A percentile compares a stretch with the other conserved stretches of the same genome.
These are phyloP conservation scores for Cyprinodon brontotheroides DNA, from an alignment of 2,113 vertebrate genomes.

Conservation along the genomic window DNA sequence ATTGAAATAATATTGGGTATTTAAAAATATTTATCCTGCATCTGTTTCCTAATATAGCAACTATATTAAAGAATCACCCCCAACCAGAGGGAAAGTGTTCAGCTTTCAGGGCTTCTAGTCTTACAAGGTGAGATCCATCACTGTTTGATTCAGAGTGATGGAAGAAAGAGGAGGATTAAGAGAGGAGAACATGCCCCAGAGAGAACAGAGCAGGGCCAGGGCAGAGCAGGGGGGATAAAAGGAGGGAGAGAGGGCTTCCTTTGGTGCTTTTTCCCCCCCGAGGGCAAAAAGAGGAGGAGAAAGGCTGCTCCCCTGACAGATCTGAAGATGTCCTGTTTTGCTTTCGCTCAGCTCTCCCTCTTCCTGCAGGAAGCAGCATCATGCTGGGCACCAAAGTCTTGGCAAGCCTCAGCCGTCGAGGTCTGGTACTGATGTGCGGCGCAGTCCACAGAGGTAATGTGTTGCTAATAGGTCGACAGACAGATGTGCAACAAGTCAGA, in stretches of 20 bases:
- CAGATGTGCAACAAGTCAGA: constrained; percentile 42
- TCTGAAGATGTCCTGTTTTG: constrained; percentile 85
- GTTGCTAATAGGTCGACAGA: constrained; percentile 7
- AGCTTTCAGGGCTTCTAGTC: constrained; percentile 16
- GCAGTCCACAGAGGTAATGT: constrained; percentile 20
- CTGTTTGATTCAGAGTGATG: constrained; percentile 9
- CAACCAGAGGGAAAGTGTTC: constrained; percentile 1
- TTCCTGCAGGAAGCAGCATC: constrained; percentile 83
- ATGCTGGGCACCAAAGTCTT: constrained; percentile 69
- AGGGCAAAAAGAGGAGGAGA: constrained; percentile 79
- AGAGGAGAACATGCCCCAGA: constrained; percentile 43
- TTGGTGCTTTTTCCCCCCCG: constrained; percentile 69
- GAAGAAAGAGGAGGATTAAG: constrained; percentile 50
- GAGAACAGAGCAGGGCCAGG: constrained; percentile 50
- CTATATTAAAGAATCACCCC: not conserved
- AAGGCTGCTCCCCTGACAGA: constrained; percentile 76
- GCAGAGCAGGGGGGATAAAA: constrained; percentile 56
- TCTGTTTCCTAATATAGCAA: not conserved
- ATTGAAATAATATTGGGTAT: not conserved
- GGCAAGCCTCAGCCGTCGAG: constrained; percentile 21
- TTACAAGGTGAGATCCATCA: constrained; percentile 52
- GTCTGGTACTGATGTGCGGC: constrained; percentile 44
- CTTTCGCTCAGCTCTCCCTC: constrained; percentile 76
- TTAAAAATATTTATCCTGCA: not conserved
- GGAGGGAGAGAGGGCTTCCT: constrained; percentile 70